A percentile compares a stretch with the other conserved stretches of the same genome.
Conservation (phyloP, 2,888 invertebrate species). For the Melieria picta region DNA sequence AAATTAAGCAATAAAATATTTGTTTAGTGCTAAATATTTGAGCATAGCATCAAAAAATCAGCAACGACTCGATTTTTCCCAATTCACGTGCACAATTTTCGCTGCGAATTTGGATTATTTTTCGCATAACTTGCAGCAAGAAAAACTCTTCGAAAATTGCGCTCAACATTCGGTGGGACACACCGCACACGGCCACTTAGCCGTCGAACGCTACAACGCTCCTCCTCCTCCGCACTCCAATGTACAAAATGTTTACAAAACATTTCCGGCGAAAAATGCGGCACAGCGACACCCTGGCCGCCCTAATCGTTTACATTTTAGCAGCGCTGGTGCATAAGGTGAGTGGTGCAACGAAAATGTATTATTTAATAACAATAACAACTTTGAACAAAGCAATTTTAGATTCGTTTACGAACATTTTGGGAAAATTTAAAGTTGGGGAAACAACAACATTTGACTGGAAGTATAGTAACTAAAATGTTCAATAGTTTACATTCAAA, state of each 20-base stretch:
- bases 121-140: not conserved
- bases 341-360: conserved; percentile 23
- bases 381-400: no score
- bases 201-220: not conserved
- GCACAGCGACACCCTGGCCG: conserved; percentile 41
- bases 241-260: conserved; percentile 66
- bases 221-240: conserved; percentile 26
- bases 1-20: not conserved
- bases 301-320: conserved; percentile 58
- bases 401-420: no score
- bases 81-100: no score
- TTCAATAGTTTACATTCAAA: no score
- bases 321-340: conserved; percentile 64
- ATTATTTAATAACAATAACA: no score
- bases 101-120: not conserved
- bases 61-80: no score
- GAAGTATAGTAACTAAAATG: no score
- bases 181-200: not conserved
- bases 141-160: not conserved
- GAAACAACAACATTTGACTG: no score
- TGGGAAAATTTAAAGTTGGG: no score
- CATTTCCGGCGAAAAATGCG: conserved; percentile 64
- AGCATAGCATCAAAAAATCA: no score
- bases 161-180: not conserved
- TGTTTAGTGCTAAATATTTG: no score